phyloP scores from a whole-genome alignment of 2,113 vertebrate genomes.

The Panthera uncia region DNA sequence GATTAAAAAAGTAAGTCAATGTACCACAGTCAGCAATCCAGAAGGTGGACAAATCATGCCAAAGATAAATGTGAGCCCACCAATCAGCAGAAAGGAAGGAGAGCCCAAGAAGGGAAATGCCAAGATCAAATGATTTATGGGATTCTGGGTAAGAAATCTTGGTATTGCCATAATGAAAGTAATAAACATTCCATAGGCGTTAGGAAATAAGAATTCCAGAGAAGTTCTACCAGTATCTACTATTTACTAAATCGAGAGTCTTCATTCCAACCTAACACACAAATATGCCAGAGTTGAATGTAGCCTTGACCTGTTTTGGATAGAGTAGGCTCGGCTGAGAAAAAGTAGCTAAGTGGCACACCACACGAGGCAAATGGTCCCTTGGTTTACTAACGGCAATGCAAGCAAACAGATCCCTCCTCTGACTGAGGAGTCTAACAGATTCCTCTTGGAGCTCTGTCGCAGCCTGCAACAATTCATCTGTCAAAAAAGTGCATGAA shows the following conservation, averaged over 20 bases:
- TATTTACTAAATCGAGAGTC: constrained; percentile 20
- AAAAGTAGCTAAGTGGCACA: not conserved
- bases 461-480: constrained; percentile 76
- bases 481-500: constrained; percentile 77
- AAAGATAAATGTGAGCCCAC: not conserved
- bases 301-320: not conserved
- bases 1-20: not conserved
- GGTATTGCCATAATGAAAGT: constrained; percentile 50
- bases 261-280: constrained; percentile 32
- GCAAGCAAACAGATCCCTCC: not conserved
- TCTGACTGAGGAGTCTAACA: not conserved
- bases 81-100: not conserved
- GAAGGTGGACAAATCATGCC: not conserved
- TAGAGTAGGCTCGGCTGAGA: not conserved
- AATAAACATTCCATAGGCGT: constrained; percentile 66
- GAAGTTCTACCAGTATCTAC: constrained; percentile 22
- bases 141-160: constrained; percentile 1
- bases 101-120: not conserved
- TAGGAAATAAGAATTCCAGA: constrained; percentile 61
- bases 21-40: not conserved
- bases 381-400: not conserved
- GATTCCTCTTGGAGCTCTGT: constrained; percentile 55
- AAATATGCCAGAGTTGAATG: not conserved
- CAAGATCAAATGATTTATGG: constrained; percentile 14
- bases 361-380: not conserved